phyloP scores from a whole-genome alignment of 2,888 invertebrate species.

The Ecdyonurus torrentis region DNA sequence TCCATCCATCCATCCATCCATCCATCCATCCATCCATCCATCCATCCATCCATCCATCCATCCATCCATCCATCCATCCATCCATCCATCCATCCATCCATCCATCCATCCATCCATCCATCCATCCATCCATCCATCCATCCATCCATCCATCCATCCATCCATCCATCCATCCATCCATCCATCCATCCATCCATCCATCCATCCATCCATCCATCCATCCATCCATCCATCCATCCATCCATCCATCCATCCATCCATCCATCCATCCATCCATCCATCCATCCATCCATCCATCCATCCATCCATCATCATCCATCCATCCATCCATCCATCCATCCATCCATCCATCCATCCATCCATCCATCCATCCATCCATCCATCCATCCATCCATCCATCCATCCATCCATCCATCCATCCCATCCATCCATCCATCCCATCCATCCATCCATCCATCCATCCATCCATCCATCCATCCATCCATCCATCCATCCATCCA shows the following conservation, averaged over 20 bases:
- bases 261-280: neutral
- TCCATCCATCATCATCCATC: neutral
- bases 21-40: neutral
- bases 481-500: neutral
- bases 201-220: neutral
- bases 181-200: neutral
- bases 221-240: neutral
- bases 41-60: neutral
- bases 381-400: neutral
- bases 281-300: neutral
- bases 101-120: neutral
- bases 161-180: too few species aligned
- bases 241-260: neutral
- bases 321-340: neutral
- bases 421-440: too few species aligned
- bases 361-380: neutral
- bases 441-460: neutral
- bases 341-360: neutral
- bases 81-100: neutral
- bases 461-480: neutral
- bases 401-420: too few species aligned
- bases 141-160: neutral
- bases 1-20: too few species aligned
- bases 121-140: neutral
- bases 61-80: neutral